Base-by-base conservation (phyloP, 92 coral and sea anemone species). In the Porites evermanni region DNA sequence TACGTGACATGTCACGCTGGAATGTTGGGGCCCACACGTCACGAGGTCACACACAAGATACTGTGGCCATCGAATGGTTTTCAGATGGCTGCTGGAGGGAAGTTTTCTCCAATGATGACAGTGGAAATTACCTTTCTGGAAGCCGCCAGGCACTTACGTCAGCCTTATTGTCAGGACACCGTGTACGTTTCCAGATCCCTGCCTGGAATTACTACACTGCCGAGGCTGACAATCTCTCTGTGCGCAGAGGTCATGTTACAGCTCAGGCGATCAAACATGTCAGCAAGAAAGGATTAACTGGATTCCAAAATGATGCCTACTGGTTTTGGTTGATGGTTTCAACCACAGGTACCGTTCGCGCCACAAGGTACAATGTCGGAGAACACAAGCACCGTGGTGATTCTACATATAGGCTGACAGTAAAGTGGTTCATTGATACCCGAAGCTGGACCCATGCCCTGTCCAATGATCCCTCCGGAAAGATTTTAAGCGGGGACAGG, bases 1-100 rank as follows among this genome's bases (percentile, higher is more conserved):
- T 67, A 78, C 96, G 93, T 80, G 98, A 95, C 93, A 93, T 91
- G 96, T 95, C 98, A 89, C 96, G 98, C 67, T 95, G 98, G 98
- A 88, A 86, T 24, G 96, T 88, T 9, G 98, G 96, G 51, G 53
- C 70, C 63, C 98, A 93, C 78, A 67, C 44, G 67, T 88, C 93
- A 32, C 91, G 98, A 59, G 96, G 98, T 67, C 96, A 95, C 92
- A 85, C 90, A 10, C 70, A 76, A 54, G 98, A 91, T 72, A 89
- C 50, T 12, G 98, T 95, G 53, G 84, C 92, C 32, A 81, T 88
- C 10, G 96, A 95, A 72, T 95, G 98, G 98, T 95, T 93, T 89
- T 78, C 87, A 6, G 98, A 95, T 58, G 77, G 82, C 8, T 95
- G 98, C 79, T 95, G 98, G 98, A 82, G 88, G 75, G 89, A 81